Percentiles rank a stretch among this genome's conserved stretches.
These are phyloP conservation scores for Botia almorhae DNA, from an alignment of 2,797 vertebrate genomes.

Conservation along the genomic window DNA sequence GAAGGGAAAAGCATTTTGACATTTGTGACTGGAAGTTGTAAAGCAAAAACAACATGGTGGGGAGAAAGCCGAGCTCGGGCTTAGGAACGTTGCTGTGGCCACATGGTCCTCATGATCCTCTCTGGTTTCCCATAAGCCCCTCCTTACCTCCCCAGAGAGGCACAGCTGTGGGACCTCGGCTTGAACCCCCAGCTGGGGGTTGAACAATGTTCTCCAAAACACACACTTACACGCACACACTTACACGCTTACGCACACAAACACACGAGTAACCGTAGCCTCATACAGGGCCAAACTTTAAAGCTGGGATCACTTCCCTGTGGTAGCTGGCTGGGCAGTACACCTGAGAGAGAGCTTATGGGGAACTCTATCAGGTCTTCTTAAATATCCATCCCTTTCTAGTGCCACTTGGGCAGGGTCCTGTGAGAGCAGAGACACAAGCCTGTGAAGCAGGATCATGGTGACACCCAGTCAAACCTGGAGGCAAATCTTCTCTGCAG, in stretches of 20 bases:
- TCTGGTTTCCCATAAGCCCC: conserved; percentile 33
- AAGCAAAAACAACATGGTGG: conserved; percentile 36
- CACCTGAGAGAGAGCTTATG: conserved; percentile 75
- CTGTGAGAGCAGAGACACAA: conserved; percentile 55
- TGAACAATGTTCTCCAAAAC: conserved; percentile 48
- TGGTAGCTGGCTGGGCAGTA: conserved; percentile 76
- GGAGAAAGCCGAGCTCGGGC: conserved; percentile 55
- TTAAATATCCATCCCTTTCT: conserved; percentile 72
- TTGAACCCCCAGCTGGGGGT: conserved; percentile 77
- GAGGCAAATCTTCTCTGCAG: neutral
- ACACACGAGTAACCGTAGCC: conserved; percentile 73
- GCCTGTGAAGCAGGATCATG: conserved; percentile 35
- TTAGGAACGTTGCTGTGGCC: conserved; percentile 65
- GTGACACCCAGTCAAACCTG: conserved; percentile 35
- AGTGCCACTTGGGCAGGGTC: conserved; percentile 51
- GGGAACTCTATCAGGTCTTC: conserved; percentile 68
- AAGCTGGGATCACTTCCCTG: conserved; percentile 73
- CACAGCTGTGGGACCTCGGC: conserved; percentile 78
- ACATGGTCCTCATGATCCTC: conserved; percentile 45
- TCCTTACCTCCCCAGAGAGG: conserved; percentile 68
- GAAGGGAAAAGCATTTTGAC: conserved; percentile 16
- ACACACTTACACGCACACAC: too few relatives aligned
- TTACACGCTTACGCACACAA: conserved; percentile 52
- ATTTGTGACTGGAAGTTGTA: conserved; percentile 24
- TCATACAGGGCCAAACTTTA: conserved; percentile 66